Evolutionary conservation across 2,113 vertebrate genomes (phyloP), one percentile per base, ranked within the genome.

Genomic region (Chascanopsetta lugubris): DNA sequence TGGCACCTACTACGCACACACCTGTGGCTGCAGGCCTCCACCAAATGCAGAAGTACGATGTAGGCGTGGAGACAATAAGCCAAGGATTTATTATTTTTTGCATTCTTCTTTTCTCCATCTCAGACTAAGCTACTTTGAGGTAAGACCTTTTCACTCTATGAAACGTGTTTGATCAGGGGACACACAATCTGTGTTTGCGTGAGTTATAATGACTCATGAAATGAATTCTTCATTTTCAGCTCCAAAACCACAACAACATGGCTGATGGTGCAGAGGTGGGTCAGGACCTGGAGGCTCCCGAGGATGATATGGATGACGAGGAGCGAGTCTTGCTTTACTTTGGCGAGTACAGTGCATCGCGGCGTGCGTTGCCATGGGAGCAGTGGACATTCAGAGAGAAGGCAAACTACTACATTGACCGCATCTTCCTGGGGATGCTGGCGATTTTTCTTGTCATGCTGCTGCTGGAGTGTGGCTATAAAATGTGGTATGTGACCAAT

Each of bases 371-470:
- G 6, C 89, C 92, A 0, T 92, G 92, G 92, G 63, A 84, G 13
- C 89, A 91, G 58, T 91, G 90, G 79, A 91, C 86, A n/a, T 85
- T 82, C 63, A 87, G 60, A 49, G 89, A 93, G 75, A 92, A 88
- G 50, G 40, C 85, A 27, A 84, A 58, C 45, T 87, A 85, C 75
- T 85, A 57, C 13, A 24, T 88, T 1, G 92, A 93, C 60, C 90
- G 87, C 4, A 50, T 89, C 27, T 93, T 93, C 69, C 54, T 93
- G 0, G 36, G 50, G 8, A 20, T 92, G 22, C 30, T 93, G 12
- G 1, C 38, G 4, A 0, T 86, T 40, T 90, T 88, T 46, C 0
- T 88, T 0, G 0, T 92, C 0, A 9, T 89, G 9, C 1, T 91
- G 0, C 0, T 90, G 15, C 67, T 20, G 12, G 91, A 92, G n/a